Percentiles rank a stretch among this genome's conserved stretches.
Evolutionary conservation across 2,888 invertebrate genomes (phyloP).

Genomic region (Eupithecia centaureata): DNA sequence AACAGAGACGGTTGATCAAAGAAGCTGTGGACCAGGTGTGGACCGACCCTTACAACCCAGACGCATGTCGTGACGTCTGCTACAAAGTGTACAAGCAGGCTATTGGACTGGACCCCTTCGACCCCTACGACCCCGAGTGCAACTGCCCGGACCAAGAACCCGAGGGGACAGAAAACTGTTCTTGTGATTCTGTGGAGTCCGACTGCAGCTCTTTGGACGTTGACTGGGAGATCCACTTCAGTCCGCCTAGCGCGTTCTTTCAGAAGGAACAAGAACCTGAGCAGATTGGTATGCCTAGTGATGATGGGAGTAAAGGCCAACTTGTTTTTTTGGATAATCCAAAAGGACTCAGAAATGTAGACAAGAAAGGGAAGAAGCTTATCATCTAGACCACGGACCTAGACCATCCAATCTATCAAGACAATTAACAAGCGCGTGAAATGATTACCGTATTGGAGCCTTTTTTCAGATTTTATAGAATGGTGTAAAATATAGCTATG

Average conservation of each 20-base stretch:
- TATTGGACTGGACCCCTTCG: conserved; percentile 53
- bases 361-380: not conserved
- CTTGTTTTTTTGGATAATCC: not conserved
- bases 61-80: conserved; percentile 63
- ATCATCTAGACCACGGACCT: not conserved
- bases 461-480: not conserved
- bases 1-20: conserved; percentile 51
- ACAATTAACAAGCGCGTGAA: not conserved
- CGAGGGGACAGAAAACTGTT: conserved; percentile 48
- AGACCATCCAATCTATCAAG: too few species aligned
- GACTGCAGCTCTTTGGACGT: conserved; percentile 66
- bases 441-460: not conserved
- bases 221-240: conserved; percentile 75
- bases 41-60: conserved; percentile 61
- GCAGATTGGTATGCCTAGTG: not conserved
- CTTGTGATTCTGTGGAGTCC: conserved; percentile 52
- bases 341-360: not conserved
- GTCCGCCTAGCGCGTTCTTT: conserved; percentile 58
- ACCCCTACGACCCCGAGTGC: conserved; percentile 52
- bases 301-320: not conserved
- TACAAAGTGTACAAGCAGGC: conserved; percentile 61
- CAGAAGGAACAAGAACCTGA: conserved; percentile 7
- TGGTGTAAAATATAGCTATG: not conserved
- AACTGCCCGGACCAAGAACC: conserved; percentile 42
- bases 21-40: conserved; percentile 55